Evolutionary conservation across 2,888 invertebrate species (phyloP).

Genomic region (Amiota minor): DNA sequence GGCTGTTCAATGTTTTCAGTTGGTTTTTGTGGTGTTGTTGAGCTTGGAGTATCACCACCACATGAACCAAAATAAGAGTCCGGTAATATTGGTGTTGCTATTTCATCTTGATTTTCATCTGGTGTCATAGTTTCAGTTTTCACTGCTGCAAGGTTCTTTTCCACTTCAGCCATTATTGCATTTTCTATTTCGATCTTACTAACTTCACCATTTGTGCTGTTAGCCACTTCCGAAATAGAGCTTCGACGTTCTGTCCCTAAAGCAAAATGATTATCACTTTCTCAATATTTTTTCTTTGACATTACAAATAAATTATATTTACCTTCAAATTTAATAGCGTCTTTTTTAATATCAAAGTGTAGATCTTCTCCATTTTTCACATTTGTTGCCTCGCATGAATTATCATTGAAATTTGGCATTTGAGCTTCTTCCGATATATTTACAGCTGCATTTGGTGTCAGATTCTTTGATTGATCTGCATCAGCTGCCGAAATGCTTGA

Average conservation of each 20-base stretch:
- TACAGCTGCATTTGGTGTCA: conserved; percentile 68
- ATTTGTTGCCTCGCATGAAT: conserved; percentile 57
- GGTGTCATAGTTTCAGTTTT: neutral
- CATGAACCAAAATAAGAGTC: conserved; percentile 30
- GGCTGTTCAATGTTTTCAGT: neutral
- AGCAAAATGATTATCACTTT: neutral
- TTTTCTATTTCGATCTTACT: conserved; percentile 51
- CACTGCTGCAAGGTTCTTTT: conserved; percentile 27
- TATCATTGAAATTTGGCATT: conserved; percentile 73
- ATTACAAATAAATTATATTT: conserved; percentile 2
- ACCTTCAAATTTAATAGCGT: conserved; percentile 72
- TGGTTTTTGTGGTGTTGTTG: neutral
- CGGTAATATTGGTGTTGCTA: neutral
- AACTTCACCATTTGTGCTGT: conserved; percentile 25
- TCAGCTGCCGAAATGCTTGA: conserved; percentile 75
- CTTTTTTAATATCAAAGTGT: conserved; percentile 72
- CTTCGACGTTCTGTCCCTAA: conserved; percentile 64
- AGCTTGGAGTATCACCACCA: conserved; percentile 31
- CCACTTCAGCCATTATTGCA: conserved; percentile 55
- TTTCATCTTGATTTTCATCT: neutral
- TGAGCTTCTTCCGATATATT: conserved; percentile 73
- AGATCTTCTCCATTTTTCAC: conserved; percentile 46
- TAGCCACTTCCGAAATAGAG: conserved; percentile 42
- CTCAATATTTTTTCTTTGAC: neutral
- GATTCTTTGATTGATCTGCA: conserved; percentile 74